phyloP scores from a whole-genome alignment of 2,888 invertebrate species.

The Kuschelorhynchus macadamiae region DNA sequence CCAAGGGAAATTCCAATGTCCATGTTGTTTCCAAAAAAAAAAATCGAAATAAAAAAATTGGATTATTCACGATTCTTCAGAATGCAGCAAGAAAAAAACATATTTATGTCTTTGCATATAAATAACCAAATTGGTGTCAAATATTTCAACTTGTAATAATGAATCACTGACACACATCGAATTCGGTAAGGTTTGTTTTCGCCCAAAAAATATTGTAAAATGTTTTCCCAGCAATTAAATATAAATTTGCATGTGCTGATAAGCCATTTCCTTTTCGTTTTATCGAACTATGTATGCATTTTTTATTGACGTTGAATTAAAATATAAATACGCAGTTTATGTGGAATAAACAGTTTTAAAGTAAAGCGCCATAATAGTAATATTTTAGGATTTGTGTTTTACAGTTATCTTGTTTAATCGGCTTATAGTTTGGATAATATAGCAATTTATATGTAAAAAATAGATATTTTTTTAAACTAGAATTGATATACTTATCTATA shows the following conservation, averaged over 20 bases:
- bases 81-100: conserved; percentile 7
- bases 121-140: conserved; percentile 13
- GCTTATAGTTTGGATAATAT: too few species aligned
- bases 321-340: conserved; percentile 24
- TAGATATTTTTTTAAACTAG: too few species aligned
- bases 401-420: conserved; percentile 1
- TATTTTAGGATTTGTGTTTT: background rate
- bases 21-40: background rate
- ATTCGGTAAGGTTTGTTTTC: conserved; percentile 6
- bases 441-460: too few species aligned
- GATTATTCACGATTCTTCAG: conserved; percentile 21
- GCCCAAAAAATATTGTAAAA: conserved; percentile 14
- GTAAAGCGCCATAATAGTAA: conserved; percentile 6
- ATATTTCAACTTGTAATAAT: conserved; percentile 31
- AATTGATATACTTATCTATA: too few species aligned
- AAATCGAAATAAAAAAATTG: conserved; percentile 9
- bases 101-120: conserved; percentile 4
- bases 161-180: conserved; percentile 29
- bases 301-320: conserved; percentile 28
- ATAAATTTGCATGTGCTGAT: conserved; percentile 31
- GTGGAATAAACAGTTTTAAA: conserved; percentile 18
- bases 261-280: conserved; percentile 40
- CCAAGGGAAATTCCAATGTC: conserved; percentile 17
- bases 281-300: conserved; percentile 32
- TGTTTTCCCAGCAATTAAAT: conserved; percentile 26